phyloP scores from a whole-genome alignment of 2,797 vertebrate species.

The Brachyalestes nurse region DNA sequence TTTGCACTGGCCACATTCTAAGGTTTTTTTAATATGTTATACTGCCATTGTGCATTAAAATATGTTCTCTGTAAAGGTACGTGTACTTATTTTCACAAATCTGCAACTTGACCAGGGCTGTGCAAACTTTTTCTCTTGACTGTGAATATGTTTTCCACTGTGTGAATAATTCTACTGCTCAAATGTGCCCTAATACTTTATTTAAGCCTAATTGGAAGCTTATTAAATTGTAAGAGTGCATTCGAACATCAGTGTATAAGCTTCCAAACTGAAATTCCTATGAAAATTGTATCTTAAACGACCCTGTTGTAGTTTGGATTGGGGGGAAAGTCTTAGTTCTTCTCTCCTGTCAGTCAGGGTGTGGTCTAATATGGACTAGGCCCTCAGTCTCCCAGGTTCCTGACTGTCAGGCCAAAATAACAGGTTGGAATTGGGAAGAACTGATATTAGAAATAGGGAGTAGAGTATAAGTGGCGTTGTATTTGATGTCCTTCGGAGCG shows the following conservation, averaged over 20 bases:
- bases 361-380: not conserved
- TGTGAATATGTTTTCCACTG: too few species aligned
- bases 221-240: not conserved
- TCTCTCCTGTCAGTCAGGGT: not conserved
- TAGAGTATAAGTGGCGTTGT: slow-evolving; percentile 32
- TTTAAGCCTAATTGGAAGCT: too few species aligned
- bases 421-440: not conserved
- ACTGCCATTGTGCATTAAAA: too few species aligned
- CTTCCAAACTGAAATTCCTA: not conserved
- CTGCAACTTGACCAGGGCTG: too few species aligned
- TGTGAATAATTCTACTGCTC: too few species aligned
- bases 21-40: too few species aligned
- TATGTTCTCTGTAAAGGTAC: too few species aligned
- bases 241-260: slow-evolving; percentile 19
- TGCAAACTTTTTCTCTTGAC: too few species aligned
- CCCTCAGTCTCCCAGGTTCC: not conserved
- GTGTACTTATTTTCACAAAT: too few species aligned
- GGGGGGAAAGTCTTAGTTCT: not conserved
- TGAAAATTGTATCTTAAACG: not conserved
- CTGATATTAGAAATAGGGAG: not conserved
- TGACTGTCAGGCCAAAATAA: not conserved
- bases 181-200: slow-evolving; percentile 35
- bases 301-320: not conserved
- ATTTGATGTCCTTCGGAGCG: slow-evolving; percentile 54
- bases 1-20: too few species aligned